These are phyloP conservation scores for Bombus soroeensis DNA, from an alignment of 1,140 invertebrate species.

Conservation along the genomic window DNA sequence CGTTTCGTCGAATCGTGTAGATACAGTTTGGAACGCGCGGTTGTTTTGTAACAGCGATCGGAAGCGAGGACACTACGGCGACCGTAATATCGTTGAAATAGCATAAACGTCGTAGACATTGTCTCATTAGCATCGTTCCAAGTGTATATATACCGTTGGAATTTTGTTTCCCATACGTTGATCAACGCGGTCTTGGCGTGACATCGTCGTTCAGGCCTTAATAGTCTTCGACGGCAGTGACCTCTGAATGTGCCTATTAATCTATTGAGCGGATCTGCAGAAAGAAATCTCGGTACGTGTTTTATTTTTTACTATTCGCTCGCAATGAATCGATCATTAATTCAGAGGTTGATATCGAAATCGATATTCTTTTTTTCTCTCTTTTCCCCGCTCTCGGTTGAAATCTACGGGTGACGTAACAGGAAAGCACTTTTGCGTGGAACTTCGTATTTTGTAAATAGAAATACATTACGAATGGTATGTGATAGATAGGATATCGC, in stretches of 20 bases:
- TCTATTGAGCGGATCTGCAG: slow-evolving; percentile 65
- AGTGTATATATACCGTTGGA: neutral
- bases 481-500: too few species aligned
- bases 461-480: neutral
- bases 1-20: neutral
- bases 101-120: slow-evolving; percentile 12
- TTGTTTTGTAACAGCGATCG: slow-evolving; percentile 6
- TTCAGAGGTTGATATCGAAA: neutral
- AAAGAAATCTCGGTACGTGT: slow-evolving; percentile 58
- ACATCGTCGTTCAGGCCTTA: slow-evolving; percentile 48
- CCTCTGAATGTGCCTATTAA: slow-evolving; percentile 72
- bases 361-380: neutral
- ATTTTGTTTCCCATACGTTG: slow-evolving; percentile 30
- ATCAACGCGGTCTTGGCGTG: neutral
- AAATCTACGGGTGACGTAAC: neutral
- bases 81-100: slow-evolving; percentile 8
- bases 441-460: neutral
- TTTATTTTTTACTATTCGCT: neutral
- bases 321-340: slow-evolving; percentile 21
- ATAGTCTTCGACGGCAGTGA: slow-evolving; percentile 65
- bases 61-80: neutral
- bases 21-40: neutral
- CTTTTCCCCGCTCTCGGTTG: neutral
- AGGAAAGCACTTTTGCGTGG: neutral
- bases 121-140: slow-evolving; percentile 9